phyloP scores from a whole-genome alignment of 2,113 vertebrate species.

The Syrrhaptes paradoxus region DNA sequence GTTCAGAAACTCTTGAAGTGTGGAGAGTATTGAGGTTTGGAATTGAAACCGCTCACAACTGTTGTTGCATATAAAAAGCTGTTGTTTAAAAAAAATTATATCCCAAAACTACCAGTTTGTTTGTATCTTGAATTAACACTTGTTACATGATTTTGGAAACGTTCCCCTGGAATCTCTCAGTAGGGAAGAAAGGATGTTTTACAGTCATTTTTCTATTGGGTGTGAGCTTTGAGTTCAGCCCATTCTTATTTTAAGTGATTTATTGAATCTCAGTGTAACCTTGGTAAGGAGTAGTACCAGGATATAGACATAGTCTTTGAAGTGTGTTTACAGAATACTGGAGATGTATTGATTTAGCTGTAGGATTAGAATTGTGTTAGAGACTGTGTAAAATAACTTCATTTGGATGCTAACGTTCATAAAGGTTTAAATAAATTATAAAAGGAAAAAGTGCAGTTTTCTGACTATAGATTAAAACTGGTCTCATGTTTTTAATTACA shows the following conservation, averaged over 20 bases:
- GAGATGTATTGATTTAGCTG: background rate
- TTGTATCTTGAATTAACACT: background rate
- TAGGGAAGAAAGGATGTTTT: background rate
- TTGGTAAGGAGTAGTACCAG: background rate
- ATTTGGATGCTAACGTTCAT: background rate
- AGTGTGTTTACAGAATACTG: background rate
- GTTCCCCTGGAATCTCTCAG: background rate
- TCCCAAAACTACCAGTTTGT: background rate
- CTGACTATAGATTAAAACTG: background rate
- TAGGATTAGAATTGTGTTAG: background rate
- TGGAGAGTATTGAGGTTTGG: background rate
- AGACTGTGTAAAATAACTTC: background rate
- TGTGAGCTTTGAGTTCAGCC: background rate
- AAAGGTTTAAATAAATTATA: background rate
- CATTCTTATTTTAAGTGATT: background rate
- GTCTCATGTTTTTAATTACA: background rate
- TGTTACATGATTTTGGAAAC: background rate
- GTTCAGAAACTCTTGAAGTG: background rate
- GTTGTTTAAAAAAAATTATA: background rate
- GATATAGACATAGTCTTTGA: background rate
- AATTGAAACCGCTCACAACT: background rate
- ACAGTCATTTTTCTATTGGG: background rate
- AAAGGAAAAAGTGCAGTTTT: background rate
- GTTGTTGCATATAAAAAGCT: background rate
- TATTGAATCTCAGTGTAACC: background rate